Base-by-base conservation (phyloP, 2,888 invertebrate species). In the Thymelicus sylvestris region DNA sequence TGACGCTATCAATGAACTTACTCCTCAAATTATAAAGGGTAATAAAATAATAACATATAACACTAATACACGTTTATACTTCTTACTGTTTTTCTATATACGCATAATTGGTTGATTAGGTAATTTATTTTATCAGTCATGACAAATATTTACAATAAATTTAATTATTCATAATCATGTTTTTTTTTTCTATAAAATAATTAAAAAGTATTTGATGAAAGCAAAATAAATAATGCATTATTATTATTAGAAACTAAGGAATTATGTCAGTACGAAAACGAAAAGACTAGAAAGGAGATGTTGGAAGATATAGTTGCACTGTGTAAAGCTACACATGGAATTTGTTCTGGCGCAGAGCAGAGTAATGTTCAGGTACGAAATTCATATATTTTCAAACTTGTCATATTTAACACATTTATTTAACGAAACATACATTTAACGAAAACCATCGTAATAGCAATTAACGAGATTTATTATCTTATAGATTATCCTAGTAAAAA, bases 1-100 rank as follows among this genome's bases (percentile, higher is more conserved):
- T 15, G 77, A 71, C 3, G 78, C 77, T 2, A 83, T 87, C 8
- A 71, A 78, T 5, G 80, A 83, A 15, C 66, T 86, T 5, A 76
- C 83, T 74, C 85, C 86, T 0, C 77, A 78, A 39, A 71, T 87
- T 38, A 72, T 84, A 0, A 77, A 78, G 78, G 83, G 83, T 84
- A 70, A 68, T 24, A 10, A 44, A n/a, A 5, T 31, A 19, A 5
- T 31, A 31, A 31, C 31, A 31, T 31, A 3, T 5, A 5, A 31
- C 31, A 31, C 4, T 19, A 1, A 19, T 31, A 5, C 24, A 24
- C 24, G 1, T 31, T 31, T 5, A 31, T 2, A 2, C 3, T 31
- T 31, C 5, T 5, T 31, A 31, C 1, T 31, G 3, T 31, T 31
- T 31, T 31, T 31, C 31, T 31, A 31, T 31, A 31, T 31, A 5